Evolutionary conservation across 2,888 invertebrate genomes (phyloP), one percentile per base, ranked within the genome.

Genomic region (Lordiphosa andalusiaca): DNA sequence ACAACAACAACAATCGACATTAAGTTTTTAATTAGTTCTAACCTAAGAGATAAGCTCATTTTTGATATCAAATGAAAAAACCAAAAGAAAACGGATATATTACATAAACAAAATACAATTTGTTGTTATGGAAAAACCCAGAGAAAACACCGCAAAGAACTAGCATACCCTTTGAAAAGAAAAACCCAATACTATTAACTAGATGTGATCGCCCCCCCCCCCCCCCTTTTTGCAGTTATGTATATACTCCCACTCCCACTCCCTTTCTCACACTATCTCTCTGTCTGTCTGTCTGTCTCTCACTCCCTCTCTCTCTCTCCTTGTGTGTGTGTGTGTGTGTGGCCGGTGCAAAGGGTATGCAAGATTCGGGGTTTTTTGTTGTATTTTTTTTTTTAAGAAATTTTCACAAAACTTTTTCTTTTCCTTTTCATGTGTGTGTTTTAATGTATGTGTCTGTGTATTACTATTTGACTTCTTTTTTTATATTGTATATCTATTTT

Each of bases 1-100:
- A 47, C 7, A 47, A 39, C 23, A 52, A 72, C 55, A 64, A 69
- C 56, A 63, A 71, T 65, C 48, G 70, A 72, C 58, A 67, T 68
- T 70, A 78, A 74, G 78, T 78, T 75, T 72, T 78, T 74, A 77
- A 77, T 72, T 77, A 74, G 75, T 74, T 58, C 35, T 72, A 71
- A 57, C 40, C 33, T 55, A 47, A 60, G 21, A 52, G 39, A 57
- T 73, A 77, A 69, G 77, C 60, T 77, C 51, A 63, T 58, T 67
- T 74, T 73, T 74, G 40, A 64, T 71, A 73, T 66, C 57, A 61
- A 58, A n/a, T 10, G 33, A 23, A 33, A 33, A 19, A n/a, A 41
- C 10, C 1, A 38, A 30, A 50, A 36, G 50, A 6, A 23, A 16
- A 44, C 19, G 53, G 42, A 33, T 55, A 53, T 2, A 25, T 9